Evolutionary conservation across 1,140 invertebrate species (phyloP).

Genomic region (Epicauta chinensis): DNA sequence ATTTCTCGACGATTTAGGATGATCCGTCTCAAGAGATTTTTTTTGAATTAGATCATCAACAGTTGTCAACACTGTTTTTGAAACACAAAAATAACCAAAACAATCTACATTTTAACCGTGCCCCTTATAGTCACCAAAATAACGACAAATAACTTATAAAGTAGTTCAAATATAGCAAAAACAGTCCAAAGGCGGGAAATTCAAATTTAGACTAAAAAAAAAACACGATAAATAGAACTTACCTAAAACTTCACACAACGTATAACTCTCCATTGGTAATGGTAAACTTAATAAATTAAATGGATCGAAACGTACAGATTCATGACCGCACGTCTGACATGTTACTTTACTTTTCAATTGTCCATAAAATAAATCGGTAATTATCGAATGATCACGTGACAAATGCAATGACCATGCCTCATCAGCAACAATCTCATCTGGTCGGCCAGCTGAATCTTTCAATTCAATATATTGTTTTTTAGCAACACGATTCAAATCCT

Average conservation of each 20-base stretch:
- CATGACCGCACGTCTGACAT: slow-evolving; percentile 70
- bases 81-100: too few relatives aligned
- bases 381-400: slow-evolving; percentile 71
- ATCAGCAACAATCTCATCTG: slow-evolving; percentile 67
- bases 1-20: too few relatives aligned
- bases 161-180: too few relatives aligned
- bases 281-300: slow-evolving; percentile 84
- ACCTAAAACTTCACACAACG: slow-evolving; percentile 69
- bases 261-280: slow-evolving; percentile 72
- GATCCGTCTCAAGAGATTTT: too few relatives aligned
- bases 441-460: slow-evolving; percentile 69
- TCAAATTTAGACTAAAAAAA: too few relatives aligned
- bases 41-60: too few relatives aligned
- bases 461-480: slow-evolving; percentile 65
- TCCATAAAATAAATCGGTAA: slow-evolving; percentile 87
- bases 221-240: too few relatives aligned
- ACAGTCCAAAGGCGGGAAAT: too few relatives aligned
- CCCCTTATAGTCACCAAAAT: too few relatives aligned
- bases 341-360: slow-evolving; percentile 79
- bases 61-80: too few relatives aligned
- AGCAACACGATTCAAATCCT: slow-evolving; percentile 76
- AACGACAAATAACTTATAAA: too few relatives aligned
- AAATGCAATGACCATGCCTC: slow-evolving; percentile 82
- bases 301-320: slow-evolving; percentile 82
- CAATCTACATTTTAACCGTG: too few relatives aligned